Evolutionary conservation across 1,140 invertebrate species (phyloP), one percentile per base, ranked within the genome.

Genomic region (Spodoptera frugiperda): DNA sequence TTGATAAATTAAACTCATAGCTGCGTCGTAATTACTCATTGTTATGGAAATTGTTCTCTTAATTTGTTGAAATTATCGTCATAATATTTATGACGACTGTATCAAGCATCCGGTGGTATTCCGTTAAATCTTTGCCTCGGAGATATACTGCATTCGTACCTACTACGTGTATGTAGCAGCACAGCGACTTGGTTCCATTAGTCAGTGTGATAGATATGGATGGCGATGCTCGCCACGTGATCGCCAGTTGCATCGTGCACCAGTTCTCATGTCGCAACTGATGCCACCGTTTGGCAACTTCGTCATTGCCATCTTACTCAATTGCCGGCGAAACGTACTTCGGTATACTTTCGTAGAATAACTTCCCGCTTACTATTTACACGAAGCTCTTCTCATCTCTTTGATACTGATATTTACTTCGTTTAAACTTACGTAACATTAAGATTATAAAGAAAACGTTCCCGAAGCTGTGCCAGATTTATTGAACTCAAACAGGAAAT

Each of bases 231-330:
- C 11, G 63, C 44, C 53, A 63, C 57, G 68, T 57, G 21, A 72
- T 46, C 46, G 53, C 53, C 33, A 48, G 30, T 67, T 39, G 15
- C 49, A 39, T 71, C 51, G 53, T 72, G 68, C 51, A 57, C 68
- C 53, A 72, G 30, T 55, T 57, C 19, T 44, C 51, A 6, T 72
- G 68, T 55, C 51, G 68, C 68, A 72, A 72, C 57, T 46, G 68
- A 71, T 71, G 68, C 51, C 68, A 72, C 68, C 68, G 53, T 57
- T 72, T 57, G 68, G 53, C 68, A 72, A 72, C 49, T 30, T 49
- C 65, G 33, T 53, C 65, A 68, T 68, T 68, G 65, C 68, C 51
- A 44, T 15, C 68, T 72, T 72, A 39, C 68, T 33, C 53, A 72
- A 72, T 72, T 33, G 15, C 3, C 53, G 33, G 33, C 44, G 14